A percentile compares a stretch with the other conserved stretches of the same genome.
These are phyloP conservation scores for Leptodactylus fuscus DNA, from an alignment of 2,113 vertebrate genomes.

Conservation along the genomic window DNA sequence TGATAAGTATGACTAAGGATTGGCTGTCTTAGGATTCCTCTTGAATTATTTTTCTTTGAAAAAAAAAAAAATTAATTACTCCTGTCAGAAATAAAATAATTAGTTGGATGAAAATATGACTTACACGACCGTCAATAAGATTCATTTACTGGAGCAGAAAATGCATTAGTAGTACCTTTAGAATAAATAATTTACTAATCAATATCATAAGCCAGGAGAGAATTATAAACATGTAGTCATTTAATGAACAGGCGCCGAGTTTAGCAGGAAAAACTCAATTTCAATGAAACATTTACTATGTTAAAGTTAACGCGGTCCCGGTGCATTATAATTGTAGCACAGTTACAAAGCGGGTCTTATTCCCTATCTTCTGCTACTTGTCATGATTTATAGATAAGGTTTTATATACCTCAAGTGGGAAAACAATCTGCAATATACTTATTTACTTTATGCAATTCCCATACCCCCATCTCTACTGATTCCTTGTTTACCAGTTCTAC, in stretches of 20 bases:
- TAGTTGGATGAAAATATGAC: not conserved
- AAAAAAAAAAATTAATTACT: conserved; percentile 15
- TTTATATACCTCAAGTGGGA: not conserved
- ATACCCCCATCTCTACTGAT: not conserved
- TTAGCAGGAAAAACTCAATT: not conserved
- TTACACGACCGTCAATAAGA: not conserved
- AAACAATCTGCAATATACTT: not conserved
- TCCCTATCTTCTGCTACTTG: not conserved
- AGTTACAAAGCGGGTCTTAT: not conserved
- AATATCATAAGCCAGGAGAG: not conserved
- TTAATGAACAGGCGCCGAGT: not conserved
- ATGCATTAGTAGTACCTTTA: not conserved
- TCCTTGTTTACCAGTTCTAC: not conserved
- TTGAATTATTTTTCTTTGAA: not conserved
- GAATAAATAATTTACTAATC: conserved; percentile 30
- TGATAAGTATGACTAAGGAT: conserved; percentile 7
- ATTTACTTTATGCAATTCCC: not conserved
- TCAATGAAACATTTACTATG: conserved; percentile 7
- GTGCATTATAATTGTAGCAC: not conserved
- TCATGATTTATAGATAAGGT: not conserved
- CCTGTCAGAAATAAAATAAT: conserved; percentile 30
- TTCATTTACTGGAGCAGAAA: conserved; percentile 16
- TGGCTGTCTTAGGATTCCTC: not conserved
- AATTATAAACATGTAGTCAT: not conserved
- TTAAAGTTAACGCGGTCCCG: not conserved